Evolutionary conservation across 2,797 vertebrate genomes (phyloP), one percentile per base, ranked within the genome.

Genomic region (Myotis vivesi): DNA sequence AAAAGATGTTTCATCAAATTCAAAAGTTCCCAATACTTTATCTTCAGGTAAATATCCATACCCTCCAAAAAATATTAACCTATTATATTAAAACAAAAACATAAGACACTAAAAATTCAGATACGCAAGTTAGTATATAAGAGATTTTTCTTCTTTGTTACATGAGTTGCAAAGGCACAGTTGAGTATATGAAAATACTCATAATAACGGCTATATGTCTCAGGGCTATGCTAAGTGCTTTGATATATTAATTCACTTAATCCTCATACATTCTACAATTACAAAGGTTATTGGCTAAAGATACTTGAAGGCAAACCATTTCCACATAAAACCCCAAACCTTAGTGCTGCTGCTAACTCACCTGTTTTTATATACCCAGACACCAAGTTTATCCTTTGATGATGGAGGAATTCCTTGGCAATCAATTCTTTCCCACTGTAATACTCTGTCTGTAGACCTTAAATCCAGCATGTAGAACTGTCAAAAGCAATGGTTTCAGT

Each of bases 61-160:
- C n/a, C 99, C 99, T n/a, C 99, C 99, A 96, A 99, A 99, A 98
- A 99, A 99, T 95, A 99, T 98, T 30, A 99, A 98, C 97, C 99
- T 99, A 98, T 92, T 96, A 28, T 95, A 97, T 46, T 77, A 19
- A 88, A 96, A 84, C 44, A 97, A 97, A 93, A 86, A 2, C 12
- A 30, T 62, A 79, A 94, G 46, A 94, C 5, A 76, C 16, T 80
- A 85, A 86, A 92, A 49, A 94, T 20, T 41, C 22, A 95, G 41
- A 86, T 22, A 86, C 57, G 77, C 12, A 92, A 13, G 20, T 49
- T 68, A 95, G 69, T 66, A 68, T 57, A 64, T 8, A n/a, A 73
- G 28, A 49, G 20, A 41, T 53, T 89, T 77, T 68, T 72, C 30
- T 41, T 36, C 28, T 44, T 57, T 89, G 55, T 87, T 10, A 79